A percentile compares a stretch with the other conserved stretches of the same genome.
Conservation (phyloP, 2,113 vertebrate species). For the Erythrocebus patas region DNA sequence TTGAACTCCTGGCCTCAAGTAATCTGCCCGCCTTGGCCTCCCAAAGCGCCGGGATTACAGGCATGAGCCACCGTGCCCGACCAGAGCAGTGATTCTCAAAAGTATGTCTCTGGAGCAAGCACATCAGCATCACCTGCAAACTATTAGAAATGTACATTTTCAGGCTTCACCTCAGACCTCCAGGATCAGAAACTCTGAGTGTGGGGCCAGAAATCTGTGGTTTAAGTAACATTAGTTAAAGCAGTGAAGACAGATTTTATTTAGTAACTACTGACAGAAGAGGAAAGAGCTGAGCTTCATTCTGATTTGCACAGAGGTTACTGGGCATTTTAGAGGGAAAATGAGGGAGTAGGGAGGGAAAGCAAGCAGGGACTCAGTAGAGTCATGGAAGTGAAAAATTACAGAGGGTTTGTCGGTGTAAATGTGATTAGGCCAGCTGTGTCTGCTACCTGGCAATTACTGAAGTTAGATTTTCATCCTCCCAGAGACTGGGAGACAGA, state of each 20-base stretch:
- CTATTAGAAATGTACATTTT: neutral
- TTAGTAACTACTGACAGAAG: neutral
- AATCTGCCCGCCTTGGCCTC: too few species aligned
- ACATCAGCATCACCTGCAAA: neutral
- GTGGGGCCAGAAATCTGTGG: neutral
- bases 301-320: constrained; percentile 1
- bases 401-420: neutral
- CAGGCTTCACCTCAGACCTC: neutral
- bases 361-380: neutral
- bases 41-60: too few species aligned
- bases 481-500: neutral
- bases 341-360: neutral
- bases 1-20: too few species aligned
- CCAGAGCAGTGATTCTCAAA: constrained; percentile 21
- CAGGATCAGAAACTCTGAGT: neutral
- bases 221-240: constrained; percentile 22
- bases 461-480: constrained; percentile 4
- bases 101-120: neutral
- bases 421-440: constrained; percentile 3
- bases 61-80: too few species aligned
- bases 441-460: neutral
- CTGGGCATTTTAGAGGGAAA: constrained; percentile 11
- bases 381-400: constrained; percentile 1
- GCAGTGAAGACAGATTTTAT: neutral
- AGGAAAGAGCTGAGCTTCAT: neutral